A percentile compares a stretch with the other conserved stretches of the same genome.
Conservation (phyloP, 2,797 vertebrate genomes). For the Pteropus rufus region DNA sequence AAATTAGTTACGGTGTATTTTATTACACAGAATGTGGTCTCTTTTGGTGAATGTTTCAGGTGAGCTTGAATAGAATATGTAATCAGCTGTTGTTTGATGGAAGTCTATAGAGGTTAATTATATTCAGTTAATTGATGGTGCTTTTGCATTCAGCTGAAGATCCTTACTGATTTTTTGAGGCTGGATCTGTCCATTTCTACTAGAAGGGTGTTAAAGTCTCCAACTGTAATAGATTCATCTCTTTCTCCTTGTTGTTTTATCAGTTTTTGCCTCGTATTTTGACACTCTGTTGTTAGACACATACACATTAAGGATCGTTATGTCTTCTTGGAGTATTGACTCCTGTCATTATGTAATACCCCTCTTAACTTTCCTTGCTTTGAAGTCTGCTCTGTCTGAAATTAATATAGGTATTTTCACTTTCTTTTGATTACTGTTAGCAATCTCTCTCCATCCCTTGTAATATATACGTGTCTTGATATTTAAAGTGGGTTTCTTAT, state of each 20-base stretch:
- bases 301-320: background rate
- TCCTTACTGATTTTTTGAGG: background rate
- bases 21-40: background rate
- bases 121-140: background rate
- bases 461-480: background rate
- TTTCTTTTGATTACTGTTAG: background rate
- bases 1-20: background rate
- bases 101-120: background rate
- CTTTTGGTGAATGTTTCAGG: background rate
- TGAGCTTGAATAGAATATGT: background rate
- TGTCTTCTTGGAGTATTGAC: background rate
- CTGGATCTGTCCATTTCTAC: background rate
- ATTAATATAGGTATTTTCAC: background rate
- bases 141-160: background rate
- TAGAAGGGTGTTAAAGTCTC: background rate
- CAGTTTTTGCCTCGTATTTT: background rate
- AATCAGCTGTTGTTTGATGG: background rate
- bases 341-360: background rate
- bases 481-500: background rate
- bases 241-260: background rate
- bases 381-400: background rate
- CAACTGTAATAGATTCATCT: background rate
- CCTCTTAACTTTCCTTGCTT: background rate
- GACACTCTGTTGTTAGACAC: background rate
- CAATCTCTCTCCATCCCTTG: background rate